Evolutionary conservation across 2,797 vertebrate species (phyloP).

Genomic region (Adrianichthys oophorus): DNA sequence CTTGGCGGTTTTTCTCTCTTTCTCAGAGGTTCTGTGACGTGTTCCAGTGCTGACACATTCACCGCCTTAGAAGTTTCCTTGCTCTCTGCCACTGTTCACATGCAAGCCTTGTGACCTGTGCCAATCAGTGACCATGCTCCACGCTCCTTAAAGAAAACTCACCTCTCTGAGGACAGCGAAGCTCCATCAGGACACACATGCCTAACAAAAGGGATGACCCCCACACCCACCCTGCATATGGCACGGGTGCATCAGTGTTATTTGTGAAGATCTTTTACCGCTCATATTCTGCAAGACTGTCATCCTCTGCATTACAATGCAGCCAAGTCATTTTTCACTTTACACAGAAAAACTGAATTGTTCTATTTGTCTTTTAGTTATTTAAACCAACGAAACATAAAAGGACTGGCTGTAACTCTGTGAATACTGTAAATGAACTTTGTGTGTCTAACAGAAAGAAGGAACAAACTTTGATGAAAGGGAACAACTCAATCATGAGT

Average conservation of each 20-base stretch:
- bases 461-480: conserved; percentile 55
- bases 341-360: conserved; percentile 36
- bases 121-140: conserved; percentile 59
- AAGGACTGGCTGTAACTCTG: conserved; percentile 85
- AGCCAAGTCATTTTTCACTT: conserved; percentile 47
- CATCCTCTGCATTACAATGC: conserved; percentile 63
- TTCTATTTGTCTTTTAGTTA: conserved; percentile 86
- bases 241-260: conserved; percentile 48
- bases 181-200: conserved; percentile 27
- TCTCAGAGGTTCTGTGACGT: conserved; percentile 79
- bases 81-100: conserved; percentile 34
- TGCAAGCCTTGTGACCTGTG: conserved; percentile 58
- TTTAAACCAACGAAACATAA: conserved; percentile 86
- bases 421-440: conserved; percentile 97
- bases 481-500: conserved; percentile 43
- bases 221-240: conserved; percentile 8
- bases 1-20: neutral
- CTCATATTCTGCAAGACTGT: conserved; percentile 60
- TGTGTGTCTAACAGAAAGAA: conserved; percentile 43
- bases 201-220: conserved; percentile 29
- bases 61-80: conserved; percentile 35
- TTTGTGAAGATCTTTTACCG: conserved; percentile 34
- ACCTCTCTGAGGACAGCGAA: conserved; percentile 28
- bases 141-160: conserved; percentile 39
- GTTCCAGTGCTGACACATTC: conserved; percentile 24